Evolutionary conservation across 2,797 vertebrate species (phyloP).

Genomic region (Artibeus lituratus): DNA sequence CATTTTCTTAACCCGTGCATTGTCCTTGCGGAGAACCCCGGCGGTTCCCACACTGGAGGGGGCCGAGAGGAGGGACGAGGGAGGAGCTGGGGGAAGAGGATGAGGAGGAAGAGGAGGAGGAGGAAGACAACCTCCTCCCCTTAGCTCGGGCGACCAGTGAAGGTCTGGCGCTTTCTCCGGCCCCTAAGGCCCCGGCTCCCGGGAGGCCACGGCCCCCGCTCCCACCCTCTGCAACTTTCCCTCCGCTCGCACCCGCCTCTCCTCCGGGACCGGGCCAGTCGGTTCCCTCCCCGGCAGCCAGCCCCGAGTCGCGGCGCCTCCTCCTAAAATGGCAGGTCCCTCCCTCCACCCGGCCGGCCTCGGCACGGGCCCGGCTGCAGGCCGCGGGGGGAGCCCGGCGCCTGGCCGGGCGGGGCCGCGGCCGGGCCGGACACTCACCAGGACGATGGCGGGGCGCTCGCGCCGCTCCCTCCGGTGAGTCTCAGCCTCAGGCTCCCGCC

Average conservation of each 20-base stretch:
- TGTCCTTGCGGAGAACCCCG: constrained; percentile 69
- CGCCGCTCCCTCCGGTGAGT: constrained; percentile 71
- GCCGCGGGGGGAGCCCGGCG: constrained; percentile 29
- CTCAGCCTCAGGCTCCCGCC: constrained; percentile 63
- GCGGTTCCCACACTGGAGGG: constrained; percentile 60
- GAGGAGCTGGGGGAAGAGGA: constrained; percentile 74
- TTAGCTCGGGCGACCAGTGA: constrained; percentile 36
- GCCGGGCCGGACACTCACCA: constrained; percentile 72
- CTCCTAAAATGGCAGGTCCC: constrained; percentile 83
- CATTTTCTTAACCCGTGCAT: constrained; percentile 46
- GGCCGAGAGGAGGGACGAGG: constrained; percentile 76
- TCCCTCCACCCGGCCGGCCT: constrained; percentile 69
- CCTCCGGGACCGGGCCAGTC: constrained; percentile 47
- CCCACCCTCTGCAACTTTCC: constrained; percentile 62
- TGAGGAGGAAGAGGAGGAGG: constrained; percentile 66
- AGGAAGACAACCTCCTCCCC: constrained; percentile 69
- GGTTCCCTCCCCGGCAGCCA: constrained; percentile 41
- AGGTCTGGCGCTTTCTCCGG: constrained; percentile 26
- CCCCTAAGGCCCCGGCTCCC: constrained; percentile 25
- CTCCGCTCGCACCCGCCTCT: constrained; percentile 36
- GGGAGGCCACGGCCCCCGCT: constrained; percentile 23
- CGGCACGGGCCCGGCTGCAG: constrained; percentile 37
- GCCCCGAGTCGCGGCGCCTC: constrained; percentile 60
- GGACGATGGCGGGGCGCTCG: constrained; percentile 68
- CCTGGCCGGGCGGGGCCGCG: constrained; percentile 52